A percentile compares a stretch with the other conserved stretches of the same genome.
Conservation (phyloP, 1,140 invertebrate species). For the Artemia franciscana region DNA sequence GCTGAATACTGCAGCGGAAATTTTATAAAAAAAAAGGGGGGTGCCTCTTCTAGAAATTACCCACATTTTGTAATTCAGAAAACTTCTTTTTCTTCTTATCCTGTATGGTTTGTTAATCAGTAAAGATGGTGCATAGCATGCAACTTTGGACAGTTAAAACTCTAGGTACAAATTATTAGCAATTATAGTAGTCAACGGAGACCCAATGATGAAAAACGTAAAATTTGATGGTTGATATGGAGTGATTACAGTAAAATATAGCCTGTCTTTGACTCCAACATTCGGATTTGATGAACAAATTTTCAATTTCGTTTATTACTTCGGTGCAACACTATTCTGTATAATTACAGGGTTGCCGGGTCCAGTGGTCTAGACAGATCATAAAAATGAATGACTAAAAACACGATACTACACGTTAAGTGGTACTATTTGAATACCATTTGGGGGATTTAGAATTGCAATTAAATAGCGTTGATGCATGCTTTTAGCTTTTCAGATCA, state of each 20-base stretch:
- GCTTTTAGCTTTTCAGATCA: too few relatives aligned
- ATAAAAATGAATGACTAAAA: neutral
- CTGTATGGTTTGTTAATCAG: too few relatives aligned
- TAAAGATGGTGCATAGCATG: too few relatives aligned
- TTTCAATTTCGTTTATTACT: neutral
- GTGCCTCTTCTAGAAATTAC: too few relatives aligned
- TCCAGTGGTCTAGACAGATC: neutral
- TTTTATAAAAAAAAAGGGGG: too few relatives aligned
- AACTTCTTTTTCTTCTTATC: too few relatives aligned
- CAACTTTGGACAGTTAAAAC: too few relatives aligned
- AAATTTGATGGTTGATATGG: neutral
- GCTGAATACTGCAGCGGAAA: too few relatives aligned
- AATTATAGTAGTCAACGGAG: too few relatives aligned
- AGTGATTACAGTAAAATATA: neutral
- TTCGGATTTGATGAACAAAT: neutral
- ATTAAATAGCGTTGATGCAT: neutral
- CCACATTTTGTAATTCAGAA: too few relatives aligned
- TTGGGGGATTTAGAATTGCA: neutral
- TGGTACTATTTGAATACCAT: neutral
- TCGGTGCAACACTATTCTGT: neutral
- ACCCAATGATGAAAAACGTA: neutral
- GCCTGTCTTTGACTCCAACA: neutral
- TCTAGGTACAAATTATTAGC: too few relatives aligned
- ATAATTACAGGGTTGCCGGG: neutral
- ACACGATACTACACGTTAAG: neutral